These are phyloP conservation scores for Buathra laborator DNA, from an alignment of 2,888 invertebrate species.

Conservation along the genomic window DNA sequence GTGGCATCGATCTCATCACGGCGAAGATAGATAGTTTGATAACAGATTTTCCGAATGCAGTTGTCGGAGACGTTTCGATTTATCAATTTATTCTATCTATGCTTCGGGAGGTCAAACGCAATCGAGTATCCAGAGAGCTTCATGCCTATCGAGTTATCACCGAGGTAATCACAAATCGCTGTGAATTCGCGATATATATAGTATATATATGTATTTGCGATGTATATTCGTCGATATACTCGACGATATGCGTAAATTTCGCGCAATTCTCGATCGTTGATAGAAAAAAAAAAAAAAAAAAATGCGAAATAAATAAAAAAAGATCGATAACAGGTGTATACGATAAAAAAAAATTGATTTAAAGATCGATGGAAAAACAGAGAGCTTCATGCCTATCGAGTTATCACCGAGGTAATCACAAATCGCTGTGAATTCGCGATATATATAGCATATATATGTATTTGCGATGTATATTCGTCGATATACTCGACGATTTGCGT, in stretches of 20 bases:
- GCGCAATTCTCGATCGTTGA: background rate
- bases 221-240: background rate
- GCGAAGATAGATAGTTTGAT: background rate
- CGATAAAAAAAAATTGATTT: too few species aligned
- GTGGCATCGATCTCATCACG: constrained; percentile 7
- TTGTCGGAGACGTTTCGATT: constrained; percentile 38
- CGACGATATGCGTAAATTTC: constrained; percentile 16
- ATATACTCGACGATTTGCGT: constrained; percentile 7
- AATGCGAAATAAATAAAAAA: too few species aligned
- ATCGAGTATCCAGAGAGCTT: constrained; percentile 52
- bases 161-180: constrained; percentile 54
- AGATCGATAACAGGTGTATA: too few species aligned
- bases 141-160: constrained; percentile 62
- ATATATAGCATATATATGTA: constrained; percentile 15
- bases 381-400: constrained; percentile 58
- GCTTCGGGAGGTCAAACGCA: constrained; percentile 60
- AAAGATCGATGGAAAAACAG: too few species aligned
- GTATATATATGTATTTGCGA: background rate
- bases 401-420: constrained; percentile 58
- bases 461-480: background rate
- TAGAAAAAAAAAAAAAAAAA: background rate
- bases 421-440: constrained; percentile 43
- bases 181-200: constrained; percentile 38
- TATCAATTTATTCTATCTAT: background rate
- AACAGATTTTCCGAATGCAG: constrained; percentile 28